Evolutionary conservation across 2,888 invertebrate species (phyloP).

Genomic region (Protodeltote pygarga): DNA sequence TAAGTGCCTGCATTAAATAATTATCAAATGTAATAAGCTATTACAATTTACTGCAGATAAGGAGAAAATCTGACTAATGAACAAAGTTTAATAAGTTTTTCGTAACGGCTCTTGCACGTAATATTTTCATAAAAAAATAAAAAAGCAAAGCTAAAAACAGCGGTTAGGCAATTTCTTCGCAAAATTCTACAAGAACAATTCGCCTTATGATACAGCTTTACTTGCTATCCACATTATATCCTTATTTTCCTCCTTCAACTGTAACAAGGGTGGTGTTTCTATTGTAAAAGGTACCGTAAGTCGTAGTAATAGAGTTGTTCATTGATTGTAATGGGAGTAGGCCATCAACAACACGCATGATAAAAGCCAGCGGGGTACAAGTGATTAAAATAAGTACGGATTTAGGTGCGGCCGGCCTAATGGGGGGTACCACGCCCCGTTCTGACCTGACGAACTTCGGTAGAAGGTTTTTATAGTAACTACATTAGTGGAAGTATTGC

Average conservation of each 20-base stretch:
- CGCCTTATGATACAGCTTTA: constrained; percentile 57
- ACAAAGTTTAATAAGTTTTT: constrained; percentile 23
- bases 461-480: constrained; percentile 48
- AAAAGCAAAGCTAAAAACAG: constrained; percentile 16
- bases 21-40: too few relatives aligned
- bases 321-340: constrained; percentile 42
- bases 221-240: constrained; percentile 60
- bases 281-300: constrained; percentile 49
- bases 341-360: constrained; percentile 75
- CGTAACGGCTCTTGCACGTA: constrained; percentile 3
- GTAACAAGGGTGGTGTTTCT: constrained; percentile 33
- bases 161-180: constrained; percentile 35
- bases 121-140: constrained; percentile 17
- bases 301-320: constrained; percentile 48
- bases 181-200: constrained; percentile 55
- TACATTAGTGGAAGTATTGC: constrained; percentile 45
- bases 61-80: background rate
- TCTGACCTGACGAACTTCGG: constrained; percentile 54
- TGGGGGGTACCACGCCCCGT: constrained; percentile 63
- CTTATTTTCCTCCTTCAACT: constrained; percentile 57
- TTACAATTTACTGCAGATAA: background rate
- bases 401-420: constrained; percentile 77
- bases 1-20: too few relatives aligned
- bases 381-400: constrained; percentile 84
- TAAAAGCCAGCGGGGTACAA: constrained; percentile 75